Base-by-base conservation (phyloP, 2,113 vertebrate species). In the Python bivittatus region DNA sequence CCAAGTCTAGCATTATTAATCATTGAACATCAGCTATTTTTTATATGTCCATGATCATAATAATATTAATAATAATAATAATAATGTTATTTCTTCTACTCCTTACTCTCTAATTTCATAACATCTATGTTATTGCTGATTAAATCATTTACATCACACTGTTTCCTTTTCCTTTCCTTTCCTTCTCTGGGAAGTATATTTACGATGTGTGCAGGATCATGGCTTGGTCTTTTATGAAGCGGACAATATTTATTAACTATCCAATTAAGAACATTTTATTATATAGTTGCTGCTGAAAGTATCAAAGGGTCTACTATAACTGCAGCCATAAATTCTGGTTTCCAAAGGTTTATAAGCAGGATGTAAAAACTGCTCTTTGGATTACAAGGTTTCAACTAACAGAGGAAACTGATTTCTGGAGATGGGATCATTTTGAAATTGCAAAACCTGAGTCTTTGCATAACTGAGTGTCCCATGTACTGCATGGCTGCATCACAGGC, bases 221-320 rank as follows among this genome's bases (percentile, higher is more conserved):
- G 64, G 42, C 29, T 93, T 53, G 90, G 85, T 89, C 60, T 88
- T 86, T 91, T 94, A 89, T 15, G 93, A 95, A 95, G 94, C 88
- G 1, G 57, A 8, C 89, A 95, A 91, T 92, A 96, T 94, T 95
- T 95, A 94, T 95, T 95, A 96, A 93, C n/a, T 92, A 38, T 79
- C 79, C 68, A 94, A 94, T 92, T 95, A 95, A 95, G 95, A 92
- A 10, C n/a, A n/a, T 92, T 5, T 92, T 22, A 93, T 95, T 88
- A 92, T 68, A 83, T 87, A 84, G 33, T 93, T 96, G 92, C 53
- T 95, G 1, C 53, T 94, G 90, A 42, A 89, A 57, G 60, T 58
- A 92, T 48, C 52, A 92, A 94, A 84, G 11, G 89, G 3, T 11
- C 44, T 95, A 84, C 64, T 85, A 93, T 72, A 54, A 79, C 84